Evolutionary conservation across 1,140 invertebrate species (phyloP).

Genomic region (Caenorhabditis latens): DNA sequence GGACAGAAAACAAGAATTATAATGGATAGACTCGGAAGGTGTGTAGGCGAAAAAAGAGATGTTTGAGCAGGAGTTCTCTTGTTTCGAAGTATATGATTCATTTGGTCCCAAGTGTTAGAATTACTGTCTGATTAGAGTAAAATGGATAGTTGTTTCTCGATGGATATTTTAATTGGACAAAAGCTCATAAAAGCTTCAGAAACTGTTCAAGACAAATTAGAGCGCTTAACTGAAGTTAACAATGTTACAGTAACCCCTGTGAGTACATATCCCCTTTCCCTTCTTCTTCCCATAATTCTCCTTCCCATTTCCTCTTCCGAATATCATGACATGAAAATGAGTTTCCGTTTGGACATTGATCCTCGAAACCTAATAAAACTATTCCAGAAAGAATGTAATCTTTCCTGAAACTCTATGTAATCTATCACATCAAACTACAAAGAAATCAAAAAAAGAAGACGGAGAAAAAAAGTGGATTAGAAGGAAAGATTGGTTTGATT

Average conservation of each 20-base stretch:
- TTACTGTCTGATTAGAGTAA: no score
- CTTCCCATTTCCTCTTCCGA: background rate
- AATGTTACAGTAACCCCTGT: no score
- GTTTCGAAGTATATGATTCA: background rate
- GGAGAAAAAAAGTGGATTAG: conserved; percentile 8
- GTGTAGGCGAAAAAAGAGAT: background rate
- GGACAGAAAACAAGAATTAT: conserved; percentile 13
- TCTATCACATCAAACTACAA: conserved; percentile 13
- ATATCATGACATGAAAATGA: conserved; percentile 21
- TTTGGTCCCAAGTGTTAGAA: no score
- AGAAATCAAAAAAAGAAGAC: background rate
- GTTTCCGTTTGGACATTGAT: background rate
- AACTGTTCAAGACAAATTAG: no score
- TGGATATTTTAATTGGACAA: no score
- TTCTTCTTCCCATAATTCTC: background rate
- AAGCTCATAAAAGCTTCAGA: no score
- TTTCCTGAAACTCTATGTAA: no score
- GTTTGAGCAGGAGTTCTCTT: background rate
- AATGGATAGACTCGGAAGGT: background rate
- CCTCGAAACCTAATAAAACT: background rate
- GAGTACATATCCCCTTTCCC: no score
- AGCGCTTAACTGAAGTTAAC: no score
- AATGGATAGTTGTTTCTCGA: no score
- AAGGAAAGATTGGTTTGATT: conserved; percentile 37
- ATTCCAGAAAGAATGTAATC: background rate